These are phyloP conservation scores for Hippocampus barbouri DNA, from an alignment of 2,113 vertebrate species.

Conservation along the genomic window DNA sequence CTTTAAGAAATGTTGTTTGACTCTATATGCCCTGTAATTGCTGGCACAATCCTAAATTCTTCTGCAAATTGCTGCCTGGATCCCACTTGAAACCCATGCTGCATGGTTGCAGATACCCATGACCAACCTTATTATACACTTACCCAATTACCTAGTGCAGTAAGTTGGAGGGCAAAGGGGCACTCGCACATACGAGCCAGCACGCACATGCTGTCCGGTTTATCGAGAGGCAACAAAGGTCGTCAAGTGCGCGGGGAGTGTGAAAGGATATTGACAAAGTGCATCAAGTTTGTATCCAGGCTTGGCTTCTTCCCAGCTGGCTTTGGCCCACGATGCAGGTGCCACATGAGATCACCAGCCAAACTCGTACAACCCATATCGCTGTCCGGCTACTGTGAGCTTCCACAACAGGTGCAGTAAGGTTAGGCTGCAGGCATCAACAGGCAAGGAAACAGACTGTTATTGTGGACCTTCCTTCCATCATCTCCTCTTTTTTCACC, in stretches of 20 bases:
- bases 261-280: conserved; percentile 43
- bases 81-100: conserved; percentile 39
- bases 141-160: conserved; percentile 59
- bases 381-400: conserved; percentile 52
- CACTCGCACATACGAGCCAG: conserved; percentile 11
- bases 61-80: conserved; percentile 44
- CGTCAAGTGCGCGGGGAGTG: conserved; percentile 45
- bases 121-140: conserved; percentile 66
- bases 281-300: conserved; percentile 30
- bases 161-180: conserved; percentile 25
- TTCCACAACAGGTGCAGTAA: conserved; percentile 75
- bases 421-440: conserved; percentile 67
- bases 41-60: conserved; percentile 32
- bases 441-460: conserved; percentile 70
- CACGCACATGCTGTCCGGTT: conserved; percentile 28
- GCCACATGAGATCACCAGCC: conserved; percentile 49
- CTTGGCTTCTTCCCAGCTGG: conserved; percentile 50
- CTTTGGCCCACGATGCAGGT: conserved; percentile 57
- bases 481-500: conserved; percentile 41
- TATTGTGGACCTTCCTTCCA: conserved; percentile 64
- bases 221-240: conserved; percentile 44
- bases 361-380: conserved; percentile 25
- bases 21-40: not conserved
- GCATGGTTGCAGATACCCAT: conserved; percentile 52
- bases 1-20: no score